These are phyloP conservation scores for Phaethornis superciliosus DNA, from an alignment of 2,113 vertebrate species.

Conservation along the genomic window DNA sequence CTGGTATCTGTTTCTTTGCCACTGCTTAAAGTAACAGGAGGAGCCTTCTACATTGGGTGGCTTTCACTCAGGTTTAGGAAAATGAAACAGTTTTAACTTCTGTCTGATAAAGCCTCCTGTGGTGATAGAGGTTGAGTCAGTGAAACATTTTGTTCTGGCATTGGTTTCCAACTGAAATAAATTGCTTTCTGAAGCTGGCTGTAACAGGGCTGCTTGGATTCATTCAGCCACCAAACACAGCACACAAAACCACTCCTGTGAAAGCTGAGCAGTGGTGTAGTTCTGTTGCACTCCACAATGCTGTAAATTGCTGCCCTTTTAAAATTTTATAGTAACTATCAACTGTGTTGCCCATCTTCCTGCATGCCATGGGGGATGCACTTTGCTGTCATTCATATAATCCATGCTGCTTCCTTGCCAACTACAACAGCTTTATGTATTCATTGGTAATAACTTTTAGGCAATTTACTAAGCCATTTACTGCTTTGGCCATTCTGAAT, in stretches of 20 bases:
- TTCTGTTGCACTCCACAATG: neutral
- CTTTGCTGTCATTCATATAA: neutral
- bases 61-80: neutral
- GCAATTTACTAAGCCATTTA: neutral
- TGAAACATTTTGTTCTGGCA: neutral
- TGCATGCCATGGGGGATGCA: neutral
- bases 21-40: neutral
- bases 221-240: neutral
- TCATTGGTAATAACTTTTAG: neutral
- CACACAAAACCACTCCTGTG: fast-evolving
- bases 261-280: fast-evolving
- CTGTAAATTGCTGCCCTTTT: neutral
- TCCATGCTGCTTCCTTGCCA: neutral
- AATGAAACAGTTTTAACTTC: neutral
- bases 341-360: neutral
- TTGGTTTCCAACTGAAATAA: slow-evolving; percentile 12
- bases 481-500: neutral
- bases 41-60: neutral
- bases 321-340: neutral
- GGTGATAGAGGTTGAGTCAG: neutral
- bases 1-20: neutral
- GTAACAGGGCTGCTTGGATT: neutral
- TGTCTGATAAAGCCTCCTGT: neutral
- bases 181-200: neutral
- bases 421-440: neutral